Evolutionary conservation across 2,113 vertebrate species (phyloP), one percentile per base, ranked within the genome.

Genomic region (Aegithalos caudatus): DNA sequence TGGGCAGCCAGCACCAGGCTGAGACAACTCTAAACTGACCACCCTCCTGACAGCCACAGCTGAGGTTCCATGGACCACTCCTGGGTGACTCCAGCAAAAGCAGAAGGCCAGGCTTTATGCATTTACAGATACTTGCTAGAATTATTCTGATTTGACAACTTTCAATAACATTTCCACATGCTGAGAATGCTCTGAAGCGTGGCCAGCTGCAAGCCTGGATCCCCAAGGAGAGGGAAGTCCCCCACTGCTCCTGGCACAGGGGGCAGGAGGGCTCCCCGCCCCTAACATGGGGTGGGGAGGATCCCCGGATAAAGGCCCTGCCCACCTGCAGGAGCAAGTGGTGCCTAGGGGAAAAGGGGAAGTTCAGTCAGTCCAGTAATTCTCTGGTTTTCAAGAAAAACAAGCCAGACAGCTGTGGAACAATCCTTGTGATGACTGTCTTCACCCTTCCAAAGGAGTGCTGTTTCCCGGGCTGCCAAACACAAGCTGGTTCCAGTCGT

Each of bases 151-250:
- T 37, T 69, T 51, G 84, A 64, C 23, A 28, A 28, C 23, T 64
- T 40, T 4, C n/a, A 92, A 14, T 42, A 42, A 16, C 16, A 5
- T 45, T 56, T 64, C 47, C 11, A 29, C 37, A 13, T 33, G 19
- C 53, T 3, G 9, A 38, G 48, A 48, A 54, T 0, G 3, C 33
- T n/a, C 16, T 53, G 40, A 21, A 62, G 35, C 1, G 16, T 11
- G n/a, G 29, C n/a, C 45, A 69, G 50, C 44, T n/a, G 20, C 24
- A 35, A 29, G 19, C 22, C 29, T 2, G 35, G 33, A 11, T 8
- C 14, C 69, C 44, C 3, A 1, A 6, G 42, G 88, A 70, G 29
- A 37, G 35, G 24, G 18, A 31, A 45, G 45, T 51, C 6, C 31
- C 18, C 8, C 60, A 14, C 1, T 8, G 8, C 54, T 7, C 31